Evolutionary conservation across 2,888 invertebrate genomes (phyloP).

Genomic region (Timandra comae): DNA sequence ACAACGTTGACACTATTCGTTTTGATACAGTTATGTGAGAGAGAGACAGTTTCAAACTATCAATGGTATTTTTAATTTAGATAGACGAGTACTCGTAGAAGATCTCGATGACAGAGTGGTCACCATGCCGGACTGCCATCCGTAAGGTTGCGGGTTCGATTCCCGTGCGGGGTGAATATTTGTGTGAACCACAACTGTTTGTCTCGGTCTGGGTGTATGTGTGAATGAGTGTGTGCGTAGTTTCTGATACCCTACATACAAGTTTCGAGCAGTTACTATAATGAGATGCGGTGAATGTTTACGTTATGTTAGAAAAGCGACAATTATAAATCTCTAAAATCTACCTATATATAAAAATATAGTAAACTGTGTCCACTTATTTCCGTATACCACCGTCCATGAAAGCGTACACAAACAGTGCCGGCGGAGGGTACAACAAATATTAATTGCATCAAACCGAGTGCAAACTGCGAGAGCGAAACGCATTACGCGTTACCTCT

Average conservation of each 20-base stretch:
- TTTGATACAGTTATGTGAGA: slow-evolving; percentile 19
- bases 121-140: too few relatives aligned
- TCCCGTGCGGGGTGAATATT: not conserved
- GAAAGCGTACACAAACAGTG: slow-evolving; percentile 18
- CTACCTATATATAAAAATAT: not conserved
- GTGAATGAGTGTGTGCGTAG: too few relatives aligned
- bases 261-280: too few relatives aligned
- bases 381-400: slow-evolving; percentile 20
- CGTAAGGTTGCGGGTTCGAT: not conserved
- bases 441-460: slow-evolving; percentile 45
- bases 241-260: too few relatives aligned
- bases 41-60: slow-evolving; percentile 12
- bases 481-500: slow-evolving; percentile 8
- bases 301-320: too few relatives aligned
- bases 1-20: slow-evolving; percentile 30
- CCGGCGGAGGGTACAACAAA: slow-evolving; percentile 30
- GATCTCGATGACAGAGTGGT: too few relatives aligned
- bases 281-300: too few relatives aligned
- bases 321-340: too few relatives aligned
- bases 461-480: slow-evolving; percentile 7
- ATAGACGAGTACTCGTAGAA: too few relatives aligned
- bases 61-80: too few relatives aligned
- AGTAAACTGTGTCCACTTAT: slow-evolving; percentile 3
- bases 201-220: too few relatives aligned
- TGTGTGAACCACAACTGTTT: too few relatives aligned